Evolutionary conservation across 2,888 invertebrate genomes (phyloP), one percentile per base, ranked within the genome.

Genomic region (Therioaphis trifolii): DNA sequence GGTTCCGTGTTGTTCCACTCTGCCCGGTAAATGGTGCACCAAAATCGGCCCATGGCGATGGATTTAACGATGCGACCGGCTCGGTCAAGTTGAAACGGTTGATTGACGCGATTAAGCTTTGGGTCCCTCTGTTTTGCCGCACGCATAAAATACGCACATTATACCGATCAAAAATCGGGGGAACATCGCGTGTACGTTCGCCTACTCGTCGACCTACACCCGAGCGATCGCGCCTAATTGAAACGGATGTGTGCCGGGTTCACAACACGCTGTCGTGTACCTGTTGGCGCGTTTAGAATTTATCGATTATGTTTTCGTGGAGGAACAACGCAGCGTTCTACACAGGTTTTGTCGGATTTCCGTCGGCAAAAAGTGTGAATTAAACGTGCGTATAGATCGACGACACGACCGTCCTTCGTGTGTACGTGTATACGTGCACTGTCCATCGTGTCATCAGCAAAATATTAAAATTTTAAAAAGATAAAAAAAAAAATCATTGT

Each of bases 171-270:
- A 80, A 80, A 71, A 71, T 71, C 55, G 80, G 80, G 80, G 80
- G 80, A 58, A 80, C 80, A 27, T 43, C 24, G 43, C n/a, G 15
- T 29, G 35, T 46, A 43, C 46, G 58, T 46, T 58, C 80, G 71
- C 80, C 71, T 80, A 71, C 80, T 80, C 80, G 80, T 58, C 80
- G 29, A 46, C 80, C 80, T 79, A 79, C 79, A 79, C 71, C n/a
- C 61, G 43, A 43, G 24, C 11, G 71, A 71, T 79, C 58, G n/a
- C n/a, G 69, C 27, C 80, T 71, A 80, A 80, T 71, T 80, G 71
- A 80, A 80, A 80, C 80, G 80, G 80, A 80, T 80, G 80, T 80
- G 69, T 68, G 71, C 18, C 21, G 71, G 69, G 40, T 69, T 80
- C 43, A 68, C 66, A 29, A 15, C 71, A 46, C 43, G 29, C 4